Conservation (phyloP, 2,888 invertebrate species). For the Geophilus truncorum region DNA sequence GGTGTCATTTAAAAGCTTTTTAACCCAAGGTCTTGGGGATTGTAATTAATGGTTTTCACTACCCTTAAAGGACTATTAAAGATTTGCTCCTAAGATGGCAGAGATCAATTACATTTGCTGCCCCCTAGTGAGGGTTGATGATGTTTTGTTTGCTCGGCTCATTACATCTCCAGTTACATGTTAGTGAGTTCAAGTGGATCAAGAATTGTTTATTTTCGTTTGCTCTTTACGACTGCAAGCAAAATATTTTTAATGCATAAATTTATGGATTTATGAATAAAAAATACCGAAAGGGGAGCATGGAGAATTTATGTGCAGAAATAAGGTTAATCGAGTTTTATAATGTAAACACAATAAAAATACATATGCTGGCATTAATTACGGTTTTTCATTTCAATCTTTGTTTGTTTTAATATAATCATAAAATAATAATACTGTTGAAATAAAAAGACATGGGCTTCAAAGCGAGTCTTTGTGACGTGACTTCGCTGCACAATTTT, state of each 20-base stretch:
- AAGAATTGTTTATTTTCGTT: background rate
- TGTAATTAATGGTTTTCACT: constrained; percentile 5
- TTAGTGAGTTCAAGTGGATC: constrained; percentile 15
- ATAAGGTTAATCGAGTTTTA: background rate
- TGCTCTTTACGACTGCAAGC: background rate
- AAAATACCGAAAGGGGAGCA: background rate
- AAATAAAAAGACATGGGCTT: too few species aligned
- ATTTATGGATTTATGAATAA: background rate
- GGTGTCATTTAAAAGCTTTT: background rate
- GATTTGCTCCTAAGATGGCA: background rate
- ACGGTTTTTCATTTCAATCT: background rate
- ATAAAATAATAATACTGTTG: background rate
- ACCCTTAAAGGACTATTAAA: constrained; percentile 8
- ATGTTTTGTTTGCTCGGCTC: constrained; percentile 7
- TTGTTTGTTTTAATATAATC: background rate
- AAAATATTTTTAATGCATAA: background rate
- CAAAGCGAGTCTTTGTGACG: background rate
- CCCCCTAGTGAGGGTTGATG: constrained; percentile 11
- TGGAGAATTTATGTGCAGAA: background rate
- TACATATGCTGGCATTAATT: background rate
- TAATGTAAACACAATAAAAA: background rate
- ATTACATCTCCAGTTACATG: background rate
- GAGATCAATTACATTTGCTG: background rate
- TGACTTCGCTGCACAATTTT: background rate
- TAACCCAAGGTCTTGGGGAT: background rate